Conservation (phyloP, 2,797 vertebrate species). For the Melanotaenia trifasciata region DNA sequence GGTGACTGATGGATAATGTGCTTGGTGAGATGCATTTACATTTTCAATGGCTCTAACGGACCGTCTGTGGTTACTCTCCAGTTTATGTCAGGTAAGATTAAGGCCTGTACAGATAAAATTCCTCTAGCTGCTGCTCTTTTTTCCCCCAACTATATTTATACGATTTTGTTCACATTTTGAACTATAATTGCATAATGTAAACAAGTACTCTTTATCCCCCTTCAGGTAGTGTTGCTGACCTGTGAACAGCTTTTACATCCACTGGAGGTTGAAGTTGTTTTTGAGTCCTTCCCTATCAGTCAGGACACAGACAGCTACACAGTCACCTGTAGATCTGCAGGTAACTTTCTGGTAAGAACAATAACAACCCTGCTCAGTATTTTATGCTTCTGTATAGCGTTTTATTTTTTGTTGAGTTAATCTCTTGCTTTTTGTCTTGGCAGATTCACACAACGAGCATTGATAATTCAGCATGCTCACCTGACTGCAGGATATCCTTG, state of each 20-base stretch:
- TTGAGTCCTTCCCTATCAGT: constrained; percentile 78
- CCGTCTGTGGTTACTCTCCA: constrained; percentile 63
- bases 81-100: constrained; percentile 74
- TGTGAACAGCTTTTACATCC: constrained; percentile 67
- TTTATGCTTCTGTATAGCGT: neutral
- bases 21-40: constrained; percentile 49
- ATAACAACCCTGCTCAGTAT: neutral
- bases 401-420: neutral
- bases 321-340: constrained; percentile 70
- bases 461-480: constrained; percentile 62
- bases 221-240: constrained; percentile 75
- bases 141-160: neutral
- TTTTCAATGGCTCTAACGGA: constrained; percentile 61
- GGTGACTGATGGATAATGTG: constrained; percentile 11
- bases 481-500: constrained; percentile 74
- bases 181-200: too few relatives aligned
- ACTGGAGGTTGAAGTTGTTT: constrained; percentile 77
- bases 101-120: neutral
- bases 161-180: neutral
- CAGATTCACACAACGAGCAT: constrained; percentile 79
- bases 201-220: too few relatives aligned
- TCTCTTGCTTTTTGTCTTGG: constrained; percentile 11
- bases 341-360: constrained; percentile 78
- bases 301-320: constrained; percentile 78
- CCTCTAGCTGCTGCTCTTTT: neutral